phyloP scores from a whole-genome alignment of 2,113 vertebrate genomes.

The Grammomys surdaster region DNA sequence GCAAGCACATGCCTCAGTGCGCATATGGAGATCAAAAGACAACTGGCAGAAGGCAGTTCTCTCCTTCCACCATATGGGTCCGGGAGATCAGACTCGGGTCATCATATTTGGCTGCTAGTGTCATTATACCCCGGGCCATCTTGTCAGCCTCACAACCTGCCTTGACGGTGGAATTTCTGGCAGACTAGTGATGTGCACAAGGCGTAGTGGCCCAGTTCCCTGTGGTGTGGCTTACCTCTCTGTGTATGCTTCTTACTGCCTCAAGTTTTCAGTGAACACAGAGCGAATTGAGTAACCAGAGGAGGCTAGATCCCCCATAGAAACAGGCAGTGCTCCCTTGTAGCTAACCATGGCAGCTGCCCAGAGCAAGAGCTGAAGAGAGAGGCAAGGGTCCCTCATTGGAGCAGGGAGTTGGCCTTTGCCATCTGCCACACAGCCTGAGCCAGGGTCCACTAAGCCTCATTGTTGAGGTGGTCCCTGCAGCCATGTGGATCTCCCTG shows the following conservation, averaged over 20 bases:
- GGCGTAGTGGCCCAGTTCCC: neutral
- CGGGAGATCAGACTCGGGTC: neutral
- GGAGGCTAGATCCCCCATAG: neutral
- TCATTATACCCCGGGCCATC: neutral
- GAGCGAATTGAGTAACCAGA: neutral
- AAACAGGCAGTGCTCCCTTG: neutral
- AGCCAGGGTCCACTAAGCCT: neutral
- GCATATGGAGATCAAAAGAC: neutral
- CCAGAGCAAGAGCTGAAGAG: neutral
- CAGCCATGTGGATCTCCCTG: neutral
- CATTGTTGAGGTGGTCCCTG: neutral
- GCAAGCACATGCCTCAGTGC: neutral
- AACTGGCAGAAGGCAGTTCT: neutral
- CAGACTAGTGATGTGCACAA: neutral
- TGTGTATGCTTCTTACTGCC: neutral
- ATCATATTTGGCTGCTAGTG: neutral
- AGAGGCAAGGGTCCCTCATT: neutral
- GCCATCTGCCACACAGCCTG: neutral
- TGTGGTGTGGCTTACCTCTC: neutral
- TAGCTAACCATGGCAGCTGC: neutral
- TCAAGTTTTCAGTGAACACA: neutral
- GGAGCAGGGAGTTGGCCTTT: neutral
- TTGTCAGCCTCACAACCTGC: neutral
- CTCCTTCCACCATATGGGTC: neutral
- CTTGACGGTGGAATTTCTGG: neutral